Evolutionary conservation across 2,113 vertebrate species (phyloP).

Genomic region (Ammodytes dubius): DNA sequence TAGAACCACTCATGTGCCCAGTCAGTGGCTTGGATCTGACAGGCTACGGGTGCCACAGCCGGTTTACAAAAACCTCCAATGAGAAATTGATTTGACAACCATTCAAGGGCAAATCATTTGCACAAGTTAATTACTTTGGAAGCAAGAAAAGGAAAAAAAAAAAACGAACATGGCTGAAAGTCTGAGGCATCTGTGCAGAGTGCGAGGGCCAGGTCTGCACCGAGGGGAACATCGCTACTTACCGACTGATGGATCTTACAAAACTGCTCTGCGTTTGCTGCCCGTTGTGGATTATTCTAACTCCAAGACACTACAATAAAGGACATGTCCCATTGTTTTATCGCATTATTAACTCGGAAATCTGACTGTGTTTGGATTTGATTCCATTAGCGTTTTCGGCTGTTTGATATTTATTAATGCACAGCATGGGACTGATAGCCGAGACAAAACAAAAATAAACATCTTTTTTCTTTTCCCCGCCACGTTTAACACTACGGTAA

Average conservation of each 20-base stretch:
- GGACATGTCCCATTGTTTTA: background rate
- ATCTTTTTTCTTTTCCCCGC: background rate
- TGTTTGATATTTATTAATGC: background rate
- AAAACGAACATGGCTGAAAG: slow-evolving; percentile 48
- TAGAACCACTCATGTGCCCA: slow-evolving; percentile 55
- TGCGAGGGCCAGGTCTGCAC: slow-evolving; percentile 52
- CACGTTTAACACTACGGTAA: slow-evolving; percentile 21
- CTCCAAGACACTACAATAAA: background rate
- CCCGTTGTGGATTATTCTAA: slow-evolving; percentile 18
- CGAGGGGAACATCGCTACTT: slow-evolving; percentile 30
- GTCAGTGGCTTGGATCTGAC: slow-evolving; percentile 72
- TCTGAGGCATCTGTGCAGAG: slow-evolving; percentile 55
- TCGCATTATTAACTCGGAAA: slow-evolving; percentile 1
- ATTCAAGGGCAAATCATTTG: slow-evolving; percentile 82
- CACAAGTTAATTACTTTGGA: slow-evolving; percentile 80
- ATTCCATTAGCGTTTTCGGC: background rate
- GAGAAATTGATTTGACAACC: slow-evolving; percentile 84
- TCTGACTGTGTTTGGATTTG: background rate
- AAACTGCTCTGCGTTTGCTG: slow-evolving; percentile 11
- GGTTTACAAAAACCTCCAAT: slow-evolving; percentile 76
- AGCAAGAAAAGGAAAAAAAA: background rate
- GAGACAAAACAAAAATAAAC: slow-evolving; percentile 13
- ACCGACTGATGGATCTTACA: slow-evolving; percentile 44
- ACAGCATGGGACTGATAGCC: slow-evolving; percentile 25
- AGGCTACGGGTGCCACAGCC: slow-evolving; percentile 64